Conservation (phyloP, 2,888 invertebrate species). For the Willowsia nigromaculata region DNA sequence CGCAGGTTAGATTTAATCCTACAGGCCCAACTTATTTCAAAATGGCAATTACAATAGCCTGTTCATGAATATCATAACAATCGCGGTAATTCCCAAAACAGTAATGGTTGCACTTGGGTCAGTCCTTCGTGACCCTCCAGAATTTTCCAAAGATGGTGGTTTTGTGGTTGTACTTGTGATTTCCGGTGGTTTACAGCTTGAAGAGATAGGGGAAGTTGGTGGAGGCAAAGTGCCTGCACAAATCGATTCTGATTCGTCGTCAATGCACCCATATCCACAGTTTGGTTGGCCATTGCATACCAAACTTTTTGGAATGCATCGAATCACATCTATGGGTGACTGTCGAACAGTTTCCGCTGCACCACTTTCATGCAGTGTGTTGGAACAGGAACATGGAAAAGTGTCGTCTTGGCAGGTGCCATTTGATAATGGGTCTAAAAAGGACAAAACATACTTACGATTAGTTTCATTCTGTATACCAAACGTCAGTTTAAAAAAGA, state of each 20-base stretch:
- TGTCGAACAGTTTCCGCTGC: neutral
- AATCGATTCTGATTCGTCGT: conserved; percentile 1
- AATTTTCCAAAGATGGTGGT: neutral
- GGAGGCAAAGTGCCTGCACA: neutral
- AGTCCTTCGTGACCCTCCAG: neutral
- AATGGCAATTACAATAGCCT: neutral
- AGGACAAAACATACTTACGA: neutral
- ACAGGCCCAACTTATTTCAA: neutral
- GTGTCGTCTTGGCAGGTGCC: conserved; percentile 15
- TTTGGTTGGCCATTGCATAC: conserved; percentile 50
- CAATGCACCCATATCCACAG: conserved; percentile 10
- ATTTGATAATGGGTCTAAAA: conserved; percentile 6
- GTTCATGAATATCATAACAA: neutral
- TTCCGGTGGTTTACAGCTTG: neutral
- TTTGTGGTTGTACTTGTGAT: neutral
- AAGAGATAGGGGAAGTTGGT: neutral
- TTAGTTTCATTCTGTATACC: neutral
- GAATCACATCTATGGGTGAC: neutral
- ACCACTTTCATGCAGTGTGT: neutral
- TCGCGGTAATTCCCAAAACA: neutral
- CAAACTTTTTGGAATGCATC: conserved; percentile 20
- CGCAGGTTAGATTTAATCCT: neutral
- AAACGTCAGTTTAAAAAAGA: too few relatives aligned
- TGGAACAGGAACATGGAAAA: conserved; percentile 1
- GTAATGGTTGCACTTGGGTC: neutral